These are phyloP conservation scores for Elaphurus davidianus DNA, from an alignment of 2,113 vertebrate genomes.

Conservation along the genomic window DNA sequence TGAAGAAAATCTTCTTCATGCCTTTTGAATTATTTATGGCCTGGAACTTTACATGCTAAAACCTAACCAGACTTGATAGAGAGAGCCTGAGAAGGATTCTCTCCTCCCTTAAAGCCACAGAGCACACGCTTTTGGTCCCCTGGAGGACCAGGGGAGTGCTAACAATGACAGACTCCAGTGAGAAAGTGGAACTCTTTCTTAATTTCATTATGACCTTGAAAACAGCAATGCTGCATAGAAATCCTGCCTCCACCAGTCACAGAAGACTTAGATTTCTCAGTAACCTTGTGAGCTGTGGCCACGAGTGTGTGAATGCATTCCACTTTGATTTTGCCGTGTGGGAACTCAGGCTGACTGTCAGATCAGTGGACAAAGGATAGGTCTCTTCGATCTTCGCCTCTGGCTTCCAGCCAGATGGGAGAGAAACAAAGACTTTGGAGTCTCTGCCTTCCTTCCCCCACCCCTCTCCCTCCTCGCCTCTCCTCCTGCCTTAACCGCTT, in stretches of 20 bases:
- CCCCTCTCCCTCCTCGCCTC: not conserved
- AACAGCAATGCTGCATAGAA: not conserved
- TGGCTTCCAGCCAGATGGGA: slow-evolving; percentile 70
- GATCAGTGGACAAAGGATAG: slow-evolving; percentile 64
- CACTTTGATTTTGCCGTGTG: slow-evolving; percentile 16
- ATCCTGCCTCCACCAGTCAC: slow-evolving; percentile 8
- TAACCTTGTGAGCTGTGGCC: not conserved
- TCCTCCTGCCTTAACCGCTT: slow-evolving; percentile 13
- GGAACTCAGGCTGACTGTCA: not conserved
- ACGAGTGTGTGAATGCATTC: not conserved
- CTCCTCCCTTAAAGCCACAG: slow-evolving; percentile 15
- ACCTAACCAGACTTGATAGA: slow-evolving; percentile 59
- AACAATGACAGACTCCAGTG: not conserved
- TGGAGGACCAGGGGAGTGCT: slow-evolving; percentile 17
- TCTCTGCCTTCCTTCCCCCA: not conserved
- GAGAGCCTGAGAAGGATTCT: slow-evolving; percentile 24
- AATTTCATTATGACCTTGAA: slow-evolving; percentile 61
- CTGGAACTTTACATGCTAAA: slow-evolving; percentile 71
- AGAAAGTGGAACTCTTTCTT: slow-evolving; percentile 26
- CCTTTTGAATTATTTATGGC: slow-evolving; percentile 87
- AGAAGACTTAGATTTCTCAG: slow-evolving; percentile 30
- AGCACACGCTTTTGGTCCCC: slow-evolving; percentile 24
- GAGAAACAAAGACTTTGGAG: slow-evolving; percentile 55
- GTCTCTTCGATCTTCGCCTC: slow-evolving; percentile 36
- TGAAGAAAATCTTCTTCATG: slow-evolving; percentile 79